Conservation (phyloP, 2,797 vertebrate genomes). For the Paedocypris micromegethes region DNA sequence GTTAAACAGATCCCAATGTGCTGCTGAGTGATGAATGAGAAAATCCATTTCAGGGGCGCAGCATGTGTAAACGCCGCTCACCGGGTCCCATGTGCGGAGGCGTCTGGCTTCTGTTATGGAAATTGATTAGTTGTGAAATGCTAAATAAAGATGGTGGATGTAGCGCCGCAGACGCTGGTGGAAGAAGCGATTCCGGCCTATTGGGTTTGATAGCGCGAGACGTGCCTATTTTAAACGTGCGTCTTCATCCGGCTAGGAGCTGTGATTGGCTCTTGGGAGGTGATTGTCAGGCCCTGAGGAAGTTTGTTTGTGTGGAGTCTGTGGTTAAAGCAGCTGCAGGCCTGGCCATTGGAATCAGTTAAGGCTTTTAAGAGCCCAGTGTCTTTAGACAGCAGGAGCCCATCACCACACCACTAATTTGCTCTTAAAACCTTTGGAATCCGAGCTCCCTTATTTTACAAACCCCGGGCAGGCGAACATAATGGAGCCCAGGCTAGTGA, state of each 20-base stretch:
- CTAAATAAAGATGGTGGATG: constrained; percentile 39
- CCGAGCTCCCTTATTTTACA: constrained; percentile 60
- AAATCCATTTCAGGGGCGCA: constrained; percentile 36
- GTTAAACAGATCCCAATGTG: constrained; percentile 43
- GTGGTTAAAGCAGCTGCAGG: constrained; percentile 20
- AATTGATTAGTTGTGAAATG: constrained; percentile 37
- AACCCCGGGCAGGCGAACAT: constrained; percentile 48
- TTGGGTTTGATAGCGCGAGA: constrained; percentile 23
- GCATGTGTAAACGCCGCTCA: constrained; percentile 36
- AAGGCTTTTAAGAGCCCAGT: constrained; percentile 38
- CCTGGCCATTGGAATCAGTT: constrained; percentile 15
- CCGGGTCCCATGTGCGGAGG: constrained; percentile 33
- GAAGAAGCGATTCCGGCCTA: constrained; percentile 29
- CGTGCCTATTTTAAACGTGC: constrained; percentile 18
- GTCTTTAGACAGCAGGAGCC: constrained; percentile 62
- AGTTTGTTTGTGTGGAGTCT: constrained; percentile 23
- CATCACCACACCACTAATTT: constrained; percentile 73
- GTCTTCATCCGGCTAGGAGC: constrained; percentile 10
- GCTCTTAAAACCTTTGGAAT: constrained; percentile 63
- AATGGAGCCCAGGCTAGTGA: constrained; percentile 63
- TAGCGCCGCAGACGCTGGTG: constrained; percentile 24
- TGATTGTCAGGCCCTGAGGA: constrained; percentile 9
- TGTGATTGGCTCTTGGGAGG: neutral
- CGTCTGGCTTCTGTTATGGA: constrained; percentile 33
- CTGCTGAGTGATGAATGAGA: constrained; percentile 42